Evolutionary conservation across 2,113 vertebrate species (phyloP), one percentile per base, ranked within the genome.

Genomic region (Gallinago undulata): DNA sequence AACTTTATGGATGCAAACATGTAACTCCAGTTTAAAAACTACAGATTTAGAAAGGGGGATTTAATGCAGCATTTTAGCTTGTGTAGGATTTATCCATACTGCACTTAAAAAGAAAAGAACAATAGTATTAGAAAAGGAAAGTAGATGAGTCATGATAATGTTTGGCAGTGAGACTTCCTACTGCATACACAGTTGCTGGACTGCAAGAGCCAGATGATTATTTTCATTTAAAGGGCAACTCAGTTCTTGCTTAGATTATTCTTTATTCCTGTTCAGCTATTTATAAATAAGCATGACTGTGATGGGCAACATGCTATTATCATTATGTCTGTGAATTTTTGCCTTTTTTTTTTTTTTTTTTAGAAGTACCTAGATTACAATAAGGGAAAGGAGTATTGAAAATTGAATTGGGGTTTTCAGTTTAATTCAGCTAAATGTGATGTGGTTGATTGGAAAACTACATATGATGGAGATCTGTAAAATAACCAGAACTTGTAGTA

Each of bases 131-230:
- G 87, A 82, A 96, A 81, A 83, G 16, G 70, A 93, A 96, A 96
- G 74, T 76, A 82, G 81, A 92, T 96, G 95, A 96, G 89, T 96
- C 96, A 92, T 92, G 60, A 48, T 81, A 93, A 87, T 70, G 81
- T 82, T 91, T 79, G 55, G 21, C 80, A 92, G 41, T 66, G 69
- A 84, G 77, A 63, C 67, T 92, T 91, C 74, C 62, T 92, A 21
- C 50, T 91, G 88, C 73, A 89, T 19, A 11, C 19, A 68, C 64
- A 64, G 73, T 66, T 87, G 60, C 59, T 81, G 70, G 62, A 84
- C 66, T 96, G 70, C 91, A 93, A 87, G 64, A 93, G 50, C 15
- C 19, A 66, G 74, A 69, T 75, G 33, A 90, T 78, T 95, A 57
- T 87, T 93, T 92, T 79, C 43, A 68, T 94, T 93, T 92, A 95